Conservation (phyloP, 1,140 invertebrate genomes). For the Yoshiicerus persimilis region DNA sequence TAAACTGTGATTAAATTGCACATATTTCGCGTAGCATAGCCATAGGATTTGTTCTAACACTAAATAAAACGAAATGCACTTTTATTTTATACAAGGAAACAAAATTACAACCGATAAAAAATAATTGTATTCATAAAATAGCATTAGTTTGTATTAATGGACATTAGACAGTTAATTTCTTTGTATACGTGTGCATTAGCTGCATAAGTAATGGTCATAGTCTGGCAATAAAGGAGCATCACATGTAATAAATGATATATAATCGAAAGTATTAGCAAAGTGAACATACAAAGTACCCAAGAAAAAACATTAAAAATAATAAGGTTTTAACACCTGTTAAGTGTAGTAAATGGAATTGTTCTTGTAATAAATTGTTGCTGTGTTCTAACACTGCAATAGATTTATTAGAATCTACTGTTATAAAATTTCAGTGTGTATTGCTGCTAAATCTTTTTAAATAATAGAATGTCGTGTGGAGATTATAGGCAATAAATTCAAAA, state of each 20-base stretch:
- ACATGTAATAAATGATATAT: neutral
- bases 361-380: neutral
- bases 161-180: too few species aligned
- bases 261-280: neutral
- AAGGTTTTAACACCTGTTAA: neutral
- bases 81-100: too few species aligned
- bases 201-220: too few species aligned
- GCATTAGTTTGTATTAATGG: too few species aligned
- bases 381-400: neutral
- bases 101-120: too few species aligned
- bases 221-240: too few species aligned
- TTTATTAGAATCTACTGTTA: neutral
- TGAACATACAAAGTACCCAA: constrained; percentile 38
- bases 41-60: too few species aligned
- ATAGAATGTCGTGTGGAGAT: neutral
- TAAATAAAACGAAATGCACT: too few species aligned
- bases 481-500: neutral
- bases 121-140: too few species aligned
- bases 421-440: neutral
- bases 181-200: too few species aligned
- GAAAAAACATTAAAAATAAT: neutral
- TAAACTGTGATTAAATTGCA: too few species aligned
- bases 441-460: neutral
- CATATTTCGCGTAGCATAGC: too few species aligned
- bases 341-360: neutral